Percentiles rank a stretch among this genome's conserved stretches.
Conservation (phyloP, 2,888 invertebrate genomes). For the Blera fallax region DNA sequence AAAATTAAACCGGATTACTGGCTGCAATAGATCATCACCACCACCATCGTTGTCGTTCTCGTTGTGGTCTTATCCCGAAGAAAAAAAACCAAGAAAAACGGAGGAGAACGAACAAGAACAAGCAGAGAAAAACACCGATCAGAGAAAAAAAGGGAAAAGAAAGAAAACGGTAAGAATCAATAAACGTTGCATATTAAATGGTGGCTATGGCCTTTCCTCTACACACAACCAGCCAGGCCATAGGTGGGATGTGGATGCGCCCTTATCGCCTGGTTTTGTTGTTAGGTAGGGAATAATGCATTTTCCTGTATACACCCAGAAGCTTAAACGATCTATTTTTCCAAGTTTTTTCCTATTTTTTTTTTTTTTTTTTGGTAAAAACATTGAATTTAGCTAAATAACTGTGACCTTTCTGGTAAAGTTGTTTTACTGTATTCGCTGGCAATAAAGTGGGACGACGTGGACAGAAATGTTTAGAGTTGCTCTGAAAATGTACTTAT, state of each 20-base stretch:
- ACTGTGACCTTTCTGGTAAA: not conserved
- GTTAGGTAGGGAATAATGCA: slow-evolving; percentile 23
- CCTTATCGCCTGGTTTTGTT: slow-evolving; percentile 39
- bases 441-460: not conserved
- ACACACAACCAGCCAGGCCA: slow-evolving; percentile 33
- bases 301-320: slow-evolving; percentile 1
- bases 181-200: slow-evolving; percentile 73
- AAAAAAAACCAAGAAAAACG: slow-evolving; percentile 16
- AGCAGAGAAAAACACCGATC: slow-evolving; percentile 15
- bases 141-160: slow-evolving; percentile 36
- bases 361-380: not conserved
- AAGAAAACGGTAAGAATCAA: slow-evolving; percentile 73
- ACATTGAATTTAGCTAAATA: not conserved
- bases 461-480: not conserved
- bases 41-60: slow-evolving; percentile 13
- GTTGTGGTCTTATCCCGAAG: slow-evolving; percentile 18
- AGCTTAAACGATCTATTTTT: too few species aligned
- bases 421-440: not conserved
- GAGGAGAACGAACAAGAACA: slow-evolving; percentile 5
- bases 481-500: not conserved
- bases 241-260: slow-evolving; percentile 56
- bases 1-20: slow-evolving; percentile 50
- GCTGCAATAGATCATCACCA: slow-evolving; percentile 53
- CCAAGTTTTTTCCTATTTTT: too few species aligned
- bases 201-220: slow-evolving; percentile 61